These are phyloP conservation scores for Drosophila buzzatii DNA, from an alignment of 2,888 invertebrate genomes.

Conservation along the genomic window DNA sequence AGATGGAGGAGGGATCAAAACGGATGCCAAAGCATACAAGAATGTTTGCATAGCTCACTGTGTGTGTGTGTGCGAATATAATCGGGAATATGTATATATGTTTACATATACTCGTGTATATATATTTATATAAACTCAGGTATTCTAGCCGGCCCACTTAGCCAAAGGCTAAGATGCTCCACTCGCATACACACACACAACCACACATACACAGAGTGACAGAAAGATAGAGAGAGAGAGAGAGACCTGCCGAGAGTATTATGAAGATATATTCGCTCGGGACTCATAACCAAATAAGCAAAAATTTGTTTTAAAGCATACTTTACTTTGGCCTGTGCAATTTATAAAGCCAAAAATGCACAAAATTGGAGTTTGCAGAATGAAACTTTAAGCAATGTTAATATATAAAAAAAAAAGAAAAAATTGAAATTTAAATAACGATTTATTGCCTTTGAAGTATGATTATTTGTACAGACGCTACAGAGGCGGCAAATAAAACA, in stretches of 20 bases:
- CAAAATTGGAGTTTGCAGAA: constrained; percentile 57
- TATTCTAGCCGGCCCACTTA: constrained; percentile 31
- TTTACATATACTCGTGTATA: constrained; percentile 10
- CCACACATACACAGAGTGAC: too few species aligned
- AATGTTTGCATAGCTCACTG: constrained; percentile 40
- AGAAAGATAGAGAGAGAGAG: background rate
- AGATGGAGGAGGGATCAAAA: constrained; percentile 65
- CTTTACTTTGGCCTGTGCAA: constrained; percentile 52
- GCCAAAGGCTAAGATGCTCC: constrained; percentile 21
- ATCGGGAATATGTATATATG: constrained; percentile 5
- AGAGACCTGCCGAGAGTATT: constrained; percentile 30
- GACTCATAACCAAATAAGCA: constrained; percentile 75
- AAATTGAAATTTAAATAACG: constrained; percentile 82
- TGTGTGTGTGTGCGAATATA: constrained; percentile 25
- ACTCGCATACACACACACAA: constrained; percentile 28
- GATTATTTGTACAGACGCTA: constrained; percentile 68
- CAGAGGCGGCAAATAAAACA: constrained; percentile 33
- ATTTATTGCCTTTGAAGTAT: constrained; percentile 82
- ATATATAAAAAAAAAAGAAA: constrained; percentile 12
- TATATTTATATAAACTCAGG: constrained; percentile 6
- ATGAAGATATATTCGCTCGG: constrained; percentile 65
- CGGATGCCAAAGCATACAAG: constrained; percentile 54
- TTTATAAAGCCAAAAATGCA: constrained; percentile 43
- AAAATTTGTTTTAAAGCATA: constrained; percentile 64
- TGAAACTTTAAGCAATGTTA: constrained; percentile 71